These are phyloP conservation scores for Scortum barcoo DNA, from an alignment of 2,113 vertebrate genomes.

Conservation along the genomic window DNA sequence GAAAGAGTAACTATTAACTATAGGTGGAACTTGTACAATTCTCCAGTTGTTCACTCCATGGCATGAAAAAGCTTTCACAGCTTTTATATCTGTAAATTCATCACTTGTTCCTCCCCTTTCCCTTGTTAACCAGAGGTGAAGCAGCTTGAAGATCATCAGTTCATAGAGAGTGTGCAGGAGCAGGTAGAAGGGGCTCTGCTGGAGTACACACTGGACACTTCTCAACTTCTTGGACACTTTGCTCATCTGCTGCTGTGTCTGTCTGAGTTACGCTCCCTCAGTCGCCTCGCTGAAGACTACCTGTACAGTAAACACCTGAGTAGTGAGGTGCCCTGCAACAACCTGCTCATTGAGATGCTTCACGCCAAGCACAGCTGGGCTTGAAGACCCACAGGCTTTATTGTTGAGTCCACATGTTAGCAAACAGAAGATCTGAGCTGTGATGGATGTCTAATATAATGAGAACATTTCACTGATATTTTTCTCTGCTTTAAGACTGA, in stretches of 20 bases:
- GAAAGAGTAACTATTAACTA: not conserved
- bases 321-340: conserved; percentile 93
- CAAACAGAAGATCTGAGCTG: not conserved
- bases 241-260: conserved; percentile 90
- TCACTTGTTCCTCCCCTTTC: not conserved
- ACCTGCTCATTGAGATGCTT: conserved; percentile 95
- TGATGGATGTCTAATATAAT: not conserved
- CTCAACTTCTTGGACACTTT: conserved; percentile 88
- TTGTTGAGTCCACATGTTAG: not conserved
- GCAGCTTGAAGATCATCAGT: conserved; percentile 89
- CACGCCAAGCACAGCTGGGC: conserved; percentile 89
- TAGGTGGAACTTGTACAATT: not conserved
- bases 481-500: not conserved
- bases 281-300: conserved; percentile 92
- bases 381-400: conserved; percentile 36
- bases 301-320: conserved; percentile 92
- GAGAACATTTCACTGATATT: not conserved
- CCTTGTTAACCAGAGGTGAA: conserved; percentile 85
- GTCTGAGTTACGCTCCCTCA: conserved; percentile 89
- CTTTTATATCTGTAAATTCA: not conserved
- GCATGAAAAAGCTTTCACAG: not conserved
- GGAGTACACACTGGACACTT: conserved; percentile 90
- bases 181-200: conserved; percentile 90
- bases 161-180: conserved; percentile 90
- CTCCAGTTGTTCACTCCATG: not conserved